Evolutionary conservation across 2,113 vertebrate genomes (phyloP).

Genomic region (Chaenocephalus aceratus): DNA sequence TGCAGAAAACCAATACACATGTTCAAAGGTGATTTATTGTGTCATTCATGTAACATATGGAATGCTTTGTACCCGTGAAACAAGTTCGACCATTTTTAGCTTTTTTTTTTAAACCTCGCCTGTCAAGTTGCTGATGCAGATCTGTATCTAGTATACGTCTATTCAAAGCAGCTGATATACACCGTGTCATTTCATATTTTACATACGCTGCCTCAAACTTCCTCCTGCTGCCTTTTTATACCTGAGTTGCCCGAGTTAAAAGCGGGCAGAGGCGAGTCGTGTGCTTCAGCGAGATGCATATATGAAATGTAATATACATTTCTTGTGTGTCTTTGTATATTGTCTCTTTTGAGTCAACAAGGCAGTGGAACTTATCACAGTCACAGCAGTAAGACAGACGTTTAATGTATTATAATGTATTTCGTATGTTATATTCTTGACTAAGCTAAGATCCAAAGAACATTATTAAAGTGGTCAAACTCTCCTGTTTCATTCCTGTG

Average conservation of each 20-base stretch:
- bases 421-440: too few relatives aligned
- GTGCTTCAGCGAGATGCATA: not conserved
- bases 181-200: conserved; percentile 21
- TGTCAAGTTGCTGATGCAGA: conserved; percentile 10
- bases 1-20: not conserved
- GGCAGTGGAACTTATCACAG: not conserved
- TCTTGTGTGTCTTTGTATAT: not conserved
- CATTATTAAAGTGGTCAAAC: too few relatives aligned
- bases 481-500: too few relatives aligned
- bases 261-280: not conserved
- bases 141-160: not conserved
- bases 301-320: not conserved
- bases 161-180: conserved; percentile 27
- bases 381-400: not conserved
- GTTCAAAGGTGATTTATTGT: conserved; percentile 24
- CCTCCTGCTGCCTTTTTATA: not conserved
- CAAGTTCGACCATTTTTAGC: too few relatives aligned
- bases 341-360: not conserved
- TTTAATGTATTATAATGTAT: not conserved
- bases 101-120: not conserved
- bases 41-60: not conserved
- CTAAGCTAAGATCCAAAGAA: too few relatives aligned
- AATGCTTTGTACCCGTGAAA: not conserved
- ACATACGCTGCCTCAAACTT: conserved; percentile 14
- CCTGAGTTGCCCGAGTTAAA: not conserved